These are phyloP conservation scores for Tachina lurida DNA, from an alignment of 2,888 invertebrate genomes.

Conservation along the genomic window DNA sequence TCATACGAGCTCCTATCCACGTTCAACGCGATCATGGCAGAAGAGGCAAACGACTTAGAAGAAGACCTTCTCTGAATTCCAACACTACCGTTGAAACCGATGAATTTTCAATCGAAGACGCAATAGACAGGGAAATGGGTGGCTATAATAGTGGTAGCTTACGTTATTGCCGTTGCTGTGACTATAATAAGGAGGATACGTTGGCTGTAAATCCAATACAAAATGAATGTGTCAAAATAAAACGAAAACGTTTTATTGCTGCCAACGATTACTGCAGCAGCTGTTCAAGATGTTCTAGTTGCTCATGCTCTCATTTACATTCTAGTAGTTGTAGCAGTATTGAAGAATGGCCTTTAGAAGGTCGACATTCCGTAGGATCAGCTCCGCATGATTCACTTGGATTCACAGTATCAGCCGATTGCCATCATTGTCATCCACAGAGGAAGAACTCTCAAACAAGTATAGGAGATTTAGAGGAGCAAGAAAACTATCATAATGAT, in stretches of 20 bases:
- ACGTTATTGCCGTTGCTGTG: constrained; percentile 61
- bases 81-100: constrained; percentile 79
- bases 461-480: constrained; percentile 67
- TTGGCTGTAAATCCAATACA: constrained; percentile 61
- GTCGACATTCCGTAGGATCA: constrained; percentile 47
- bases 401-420: constrained; percentile 77
- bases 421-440: constrained; percentile 75
- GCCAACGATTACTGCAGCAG: constrained; percentile 63
- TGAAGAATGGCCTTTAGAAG: constrained; percentile 73
- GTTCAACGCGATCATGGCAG: constrained; percentile 69
- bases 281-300: constrained; percentile 80
- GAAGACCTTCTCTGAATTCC: constrained; percentile 76
- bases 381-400: constrained; percentile 69
- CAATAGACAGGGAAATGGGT: constrained; percentile 74
- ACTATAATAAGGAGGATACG: not conserved
- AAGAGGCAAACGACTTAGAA: constrained; percentile 52
- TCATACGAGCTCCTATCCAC: constrained; percentile 76
- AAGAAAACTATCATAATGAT: constrained; percentile 14
- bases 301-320: constrained; percentile 76
- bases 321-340: constrained; percentile 79
- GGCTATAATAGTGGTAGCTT: not conserved
- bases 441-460: constrained; percentile 68
- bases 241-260: constrained; percentile 78
- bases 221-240: constrained; percentile 80
- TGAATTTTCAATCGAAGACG: constrained; percentile 76